Percentiles rank a stretch among this genome's conserved stretches.
Conservation (phyloP, 2,888 invertebrate genomes). For the Tipula unca region DNA sequence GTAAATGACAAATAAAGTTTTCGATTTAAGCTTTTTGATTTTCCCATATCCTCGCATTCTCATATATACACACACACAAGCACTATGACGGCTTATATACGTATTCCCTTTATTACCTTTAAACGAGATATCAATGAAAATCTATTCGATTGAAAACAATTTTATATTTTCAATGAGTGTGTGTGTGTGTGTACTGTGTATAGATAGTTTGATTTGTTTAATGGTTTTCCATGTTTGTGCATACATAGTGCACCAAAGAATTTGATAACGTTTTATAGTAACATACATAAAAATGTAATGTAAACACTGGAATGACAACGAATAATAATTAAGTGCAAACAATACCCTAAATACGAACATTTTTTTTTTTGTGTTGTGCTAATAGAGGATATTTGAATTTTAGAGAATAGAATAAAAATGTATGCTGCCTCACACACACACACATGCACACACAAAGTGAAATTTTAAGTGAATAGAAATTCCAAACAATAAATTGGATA, state of each 20-base stretch:
- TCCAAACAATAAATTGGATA: not conserved
- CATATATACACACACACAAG: not conserved
- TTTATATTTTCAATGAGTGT: not conserved
- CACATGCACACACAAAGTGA: not conserved
- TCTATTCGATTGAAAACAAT: not conserved
- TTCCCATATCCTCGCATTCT: not conserved
- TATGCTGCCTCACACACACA: not conserved
- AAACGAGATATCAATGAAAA: slow-evolving; percentile 14
- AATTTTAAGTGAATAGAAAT: not conserved
- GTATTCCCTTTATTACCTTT: not conserved
- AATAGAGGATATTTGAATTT: not conserved
- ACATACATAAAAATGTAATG: not conserved
- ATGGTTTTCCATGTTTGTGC: not conserved
- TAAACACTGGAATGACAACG: not conserved
- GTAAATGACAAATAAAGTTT: slow-evolving; percentile 8
- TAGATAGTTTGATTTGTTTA: not conserved
- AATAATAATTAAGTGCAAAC: slow-evolving; percentile 8
- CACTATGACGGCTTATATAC: not conserved
- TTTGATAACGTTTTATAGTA: not conserved
- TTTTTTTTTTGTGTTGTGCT: not conserved
- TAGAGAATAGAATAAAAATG: not conserved
- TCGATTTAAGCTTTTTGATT: slow-evolving; percentile 14
- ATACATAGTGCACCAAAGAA: not conserved
- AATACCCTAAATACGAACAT: not conserved
- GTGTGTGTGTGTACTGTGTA: not conserved